These are phyloP conservation scores for Talpa occidentalis DNA, from an alignment of 2,113 vertebrate species.

Conservation along the genomic window DNA sequence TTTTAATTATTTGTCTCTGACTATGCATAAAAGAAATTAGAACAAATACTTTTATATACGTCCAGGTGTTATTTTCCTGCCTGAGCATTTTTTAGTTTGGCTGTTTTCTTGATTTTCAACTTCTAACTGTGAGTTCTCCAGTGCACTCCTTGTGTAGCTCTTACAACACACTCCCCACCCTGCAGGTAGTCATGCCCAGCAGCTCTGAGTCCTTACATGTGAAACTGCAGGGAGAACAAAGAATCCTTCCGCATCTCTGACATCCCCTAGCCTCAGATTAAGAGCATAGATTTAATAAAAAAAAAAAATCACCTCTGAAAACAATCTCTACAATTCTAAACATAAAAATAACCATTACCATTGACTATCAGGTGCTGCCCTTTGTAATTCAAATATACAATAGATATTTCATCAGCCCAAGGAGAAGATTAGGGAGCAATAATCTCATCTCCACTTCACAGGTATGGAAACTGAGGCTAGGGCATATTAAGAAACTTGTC, in stretches of 20 bases:
- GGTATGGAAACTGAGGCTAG: neutral
- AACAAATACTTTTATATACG: constrained; percentile 1
- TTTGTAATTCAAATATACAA: neutral
- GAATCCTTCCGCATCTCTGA: neutral
- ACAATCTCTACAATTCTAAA: neutral
- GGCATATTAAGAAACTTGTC: neutral
- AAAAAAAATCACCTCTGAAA: neutral
- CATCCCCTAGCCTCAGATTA: neutral
- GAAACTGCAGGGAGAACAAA: neutral
- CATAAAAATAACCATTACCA: neutral
- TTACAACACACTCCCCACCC: neutral
- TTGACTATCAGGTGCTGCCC: neutral
- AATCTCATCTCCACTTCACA: neutral
- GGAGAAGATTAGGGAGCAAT: neutral
- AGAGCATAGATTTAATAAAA: neutral
- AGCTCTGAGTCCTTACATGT: neutral
- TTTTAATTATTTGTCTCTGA: constrained; percentile 28
- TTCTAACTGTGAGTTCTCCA: neutral
- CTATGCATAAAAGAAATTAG: neutral
- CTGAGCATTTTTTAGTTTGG: neutral
- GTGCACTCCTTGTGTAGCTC: neutral
- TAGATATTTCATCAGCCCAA: neutral
- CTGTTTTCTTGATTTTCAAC: neutral
- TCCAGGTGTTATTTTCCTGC: neutral
- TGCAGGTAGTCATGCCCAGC: neutral